Conservation (phyloP, 2,113 vertebrate genomes). For the Halcyon senegalensis region DNA sequence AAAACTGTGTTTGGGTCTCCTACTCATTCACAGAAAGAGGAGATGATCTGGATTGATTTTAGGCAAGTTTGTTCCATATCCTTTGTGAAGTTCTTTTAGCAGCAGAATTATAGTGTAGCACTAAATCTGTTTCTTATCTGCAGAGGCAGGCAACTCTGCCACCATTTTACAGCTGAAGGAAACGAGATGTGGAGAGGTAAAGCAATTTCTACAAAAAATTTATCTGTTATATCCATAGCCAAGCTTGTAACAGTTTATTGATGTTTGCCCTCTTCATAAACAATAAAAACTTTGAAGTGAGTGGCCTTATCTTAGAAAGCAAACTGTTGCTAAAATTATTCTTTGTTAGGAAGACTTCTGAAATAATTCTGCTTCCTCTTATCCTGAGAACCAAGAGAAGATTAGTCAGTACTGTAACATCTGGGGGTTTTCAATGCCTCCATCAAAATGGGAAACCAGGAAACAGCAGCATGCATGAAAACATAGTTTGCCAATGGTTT, state of each 20-base stretch:
- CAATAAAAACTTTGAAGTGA: slow-evolving; percentile 7
- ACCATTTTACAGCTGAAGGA: slow-evolving; percentile 12
- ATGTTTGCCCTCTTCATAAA: slow-evolving; percentile 16
- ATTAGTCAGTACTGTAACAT: background rate
- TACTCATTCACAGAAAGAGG: background rate
- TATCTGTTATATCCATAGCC: background rate
- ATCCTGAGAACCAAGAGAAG: slow-evolving; percentile 1
- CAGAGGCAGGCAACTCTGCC: background rate
- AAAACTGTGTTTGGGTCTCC: background rate
- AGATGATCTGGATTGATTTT: background rate
- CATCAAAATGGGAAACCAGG: slow-evolving; percentile 2
- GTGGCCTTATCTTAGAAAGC: slow-evolving; percentile 19
- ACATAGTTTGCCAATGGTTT: background rate
- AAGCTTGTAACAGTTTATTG: background rate
- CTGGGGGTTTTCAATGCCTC: background rate
- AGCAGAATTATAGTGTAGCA: background rate
- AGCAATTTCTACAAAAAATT: background rate
- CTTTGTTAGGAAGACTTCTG: slow-evolving; percentile 1
- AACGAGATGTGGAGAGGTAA: background rate
- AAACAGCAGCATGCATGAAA: slow-evolving; percentile 14
- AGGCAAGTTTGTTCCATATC: background rate
- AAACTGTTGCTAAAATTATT: slow-evolving; percentile 19
- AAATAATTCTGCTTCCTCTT: slow-evolving; percentile 23
- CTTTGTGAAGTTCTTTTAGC: background rate
- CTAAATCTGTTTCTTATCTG: slow-evolving; percentile 30